A percentile compares a stretch with the other conserved stretches of the same genome.
Evolutionary conservation across 2,888 invertebrate genomes (phyloP).

Genomic region (Drosophila bunnanda): DNA sequence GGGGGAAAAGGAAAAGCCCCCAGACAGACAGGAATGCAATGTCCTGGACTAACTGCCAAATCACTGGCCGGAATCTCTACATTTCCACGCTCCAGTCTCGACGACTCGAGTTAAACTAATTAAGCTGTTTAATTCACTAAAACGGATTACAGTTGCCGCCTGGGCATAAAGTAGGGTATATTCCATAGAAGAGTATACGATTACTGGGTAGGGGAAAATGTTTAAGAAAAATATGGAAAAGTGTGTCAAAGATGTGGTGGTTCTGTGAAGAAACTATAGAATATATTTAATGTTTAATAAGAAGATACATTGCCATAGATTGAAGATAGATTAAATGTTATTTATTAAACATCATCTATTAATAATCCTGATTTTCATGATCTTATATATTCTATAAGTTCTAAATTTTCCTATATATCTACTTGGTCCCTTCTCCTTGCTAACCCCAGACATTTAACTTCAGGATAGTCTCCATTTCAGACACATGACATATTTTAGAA

Average conservation of each 20-base stretch:
- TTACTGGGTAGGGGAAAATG: neutral
- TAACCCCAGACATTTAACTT: neutral
- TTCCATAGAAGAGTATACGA: neutral
- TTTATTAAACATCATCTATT: too few relatives aligned
- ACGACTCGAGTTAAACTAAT: slow-evolving; percentile 42
- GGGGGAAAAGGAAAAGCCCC: slow-evolving; percentile 19
- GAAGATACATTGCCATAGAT: neutral
- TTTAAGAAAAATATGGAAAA: neutral
- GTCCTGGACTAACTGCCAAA: slow-evolving; percentile 41
- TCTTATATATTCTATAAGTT: neutral
- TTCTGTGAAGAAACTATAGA: neutral
- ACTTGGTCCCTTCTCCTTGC: neutral
- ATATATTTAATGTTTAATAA: neutral
- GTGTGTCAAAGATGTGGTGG: neutral
- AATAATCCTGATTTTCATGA: neutral
- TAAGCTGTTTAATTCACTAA: slow-evolving; percentile 43
- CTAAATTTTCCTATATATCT: neutral
- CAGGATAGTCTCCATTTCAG: slow-evolving; percentile 2
- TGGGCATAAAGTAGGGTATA: neutral
- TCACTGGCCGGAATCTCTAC: slow-evolving; percentile 40
- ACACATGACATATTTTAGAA: slow-evolving; percentile 28
- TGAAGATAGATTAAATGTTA: neutral
- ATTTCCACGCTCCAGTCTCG: slow-evolving; percentile 25
- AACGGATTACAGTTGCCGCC: slow-evolving; percentile 31
- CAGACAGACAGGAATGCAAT: slow-evolving; percentile 41